Evolutionary conservation across 64 coral and sea anemone genomes (phyloP), one percentile per base, ranked within the genome.

Genomic region (Trachythela sp.): DNA sequence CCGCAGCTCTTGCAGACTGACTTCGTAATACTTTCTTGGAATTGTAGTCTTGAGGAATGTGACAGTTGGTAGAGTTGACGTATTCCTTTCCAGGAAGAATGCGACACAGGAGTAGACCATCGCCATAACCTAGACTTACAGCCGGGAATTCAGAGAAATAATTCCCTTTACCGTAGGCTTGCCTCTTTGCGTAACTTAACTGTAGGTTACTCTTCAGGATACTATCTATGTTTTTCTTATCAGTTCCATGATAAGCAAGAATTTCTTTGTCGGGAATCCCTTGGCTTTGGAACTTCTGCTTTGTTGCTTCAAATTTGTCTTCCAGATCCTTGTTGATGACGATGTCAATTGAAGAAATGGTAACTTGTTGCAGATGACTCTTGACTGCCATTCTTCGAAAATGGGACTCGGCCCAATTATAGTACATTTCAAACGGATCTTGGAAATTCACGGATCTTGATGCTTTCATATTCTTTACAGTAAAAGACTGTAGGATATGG

Each of bases 401-500:
- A 26, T 64, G 56, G 22, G 56, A 64, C 5, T 64, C 56, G 1
- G 56, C 56, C 5, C 8, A 64, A 2, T 64, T 64, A 18, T 64
- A 64, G 56, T 64, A 64, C 56, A 64, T 64, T 64, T 64, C 56
- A n/a, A 64, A 64, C 22, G 56, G 56, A 64, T 64, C 56, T 64
- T 64, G 56, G 22, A 64, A 64, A 18, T 64, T 27, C 2, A 64
- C 56, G 13, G 56, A n/a, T n/a, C 56, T 64, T 5, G 56, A n/a
- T 64, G 56, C 20, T 64, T 20, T n/a, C 56, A 64, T 64, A 7
- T 64, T 64, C 56, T 64, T 64, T 6, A 64, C 26, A 1, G 24
- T 64, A 64, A 20, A n/a, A 20, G 13, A 2, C 24, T 64, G 18
- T 64, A 18, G 15, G 1, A 18, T 22, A 22, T n/a, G 56, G 8